These are phyloP conservation scores for Orycteropus afer DNA, from an alignment of 2,113 vertebrate species.

Conservation along the genomic window DNA sequence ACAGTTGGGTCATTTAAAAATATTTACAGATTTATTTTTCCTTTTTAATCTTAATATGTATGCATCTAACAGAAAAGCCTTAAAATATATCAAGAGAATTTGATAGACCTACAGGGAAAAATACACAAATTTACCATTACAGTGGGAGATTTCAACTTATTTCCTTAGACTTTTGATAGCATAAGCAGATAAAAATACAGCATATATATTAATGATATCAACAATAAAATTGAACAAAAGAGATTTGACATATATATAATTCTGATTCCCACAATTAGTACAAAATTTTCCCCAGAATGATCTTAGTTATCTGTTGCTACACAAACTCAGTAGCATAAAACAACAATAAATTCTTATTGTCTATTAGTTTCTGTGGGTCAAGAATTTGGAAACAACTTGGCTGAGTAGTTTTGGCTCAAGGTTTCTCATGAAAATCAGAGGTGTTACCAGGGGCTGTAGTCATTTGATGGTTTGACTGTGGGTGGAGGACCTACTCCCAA, in stretches of 20 bases:
- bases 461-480: not conserved
- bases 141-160: not conserved
- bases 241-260: not conserved
- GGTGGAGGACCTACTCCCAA: not conserved
- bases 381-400: no score
- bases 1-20: constrained; percentile 20
- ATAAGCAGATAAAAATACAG: not conserved
- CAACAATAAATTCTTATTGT: no score
- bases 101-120: not conserved
- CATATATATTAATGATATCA: not conserved
- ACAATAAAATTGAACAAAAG: not conserved
- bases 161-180: not conserved
- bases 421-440: not conserved
- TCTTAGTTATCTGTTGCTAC: not conserved
- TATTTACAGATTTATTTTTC: constrained; percentile 11
- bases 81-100: not conserved
- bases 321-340: no score
- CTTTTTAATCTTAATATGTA: not conserved
- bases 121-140: not conserved
- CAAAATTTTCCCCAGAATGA: not conserved
- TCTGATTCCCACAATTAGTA: not conserved
- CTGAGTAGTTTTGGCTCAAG: no score
- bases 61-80: not conserved
- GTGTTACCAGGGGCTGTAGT: not conserved
- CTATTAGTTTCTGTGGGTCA: no score